Percentiles rank a stretch among this genome's conserved stretches.
phyloP scores from a whole-genome alignment of 1,140 invertebrate genomes.

The Teleopsis dalmanni region DNA sequence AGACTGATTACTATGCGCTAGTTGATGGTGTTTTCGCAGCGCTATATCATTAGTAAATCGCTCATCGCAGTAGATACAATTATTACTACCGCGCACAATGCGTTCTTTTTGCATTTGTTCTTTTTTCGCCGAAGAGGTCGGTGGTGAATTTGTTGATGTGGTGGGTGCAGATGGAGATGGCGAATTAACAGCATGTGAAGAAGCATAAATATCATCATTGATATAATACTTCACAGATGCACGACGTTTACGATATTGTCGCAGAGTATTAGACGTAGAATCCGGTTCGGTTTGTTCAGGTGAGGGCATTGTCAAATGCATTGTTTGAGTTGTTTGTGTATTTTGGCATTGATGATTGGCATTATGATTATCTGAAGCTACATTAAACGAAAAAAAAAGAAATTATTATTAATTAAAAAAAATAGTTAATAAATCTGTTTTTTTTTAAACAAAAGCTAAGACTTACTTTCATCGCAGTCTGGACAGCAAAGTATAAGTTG shows the following conservation, averaged over 20 bases:
- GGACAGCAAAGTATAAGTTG: slow-evolving; percentile 33
- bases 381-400: slow-evolving; percentile 9
- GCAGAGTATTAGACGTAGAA: slow-evolving; percentile 30
- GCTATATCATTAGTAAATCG: slow-evolving; percentile 33
- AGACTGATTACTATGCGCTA: slow-evolving; percentile 30
- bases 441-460: no score
- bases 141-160: slow-evolving; percentile 1
- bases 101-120: slow-evolving; percentile 7
- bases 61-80: slow-evolving; percentile 32
- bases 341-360: neutral
- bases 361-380: slow-evolving; percentile 19
- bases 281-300: slow-evolving; percentile 40
- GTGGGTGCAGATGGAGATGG: neutral
- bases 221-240: slow-evolving; percentile 6
- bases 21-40: slow-evolving; percentile 33
- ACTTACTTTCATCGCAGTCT: slow-evolving; percentile 39
- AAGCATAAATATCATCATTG: no score
- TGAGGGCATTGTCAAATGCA: slow-evolving; percentile 29
- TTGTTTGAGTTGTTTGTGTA: no score
- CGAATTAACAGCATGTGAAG: neutral
- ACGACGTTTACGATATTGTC: slow-evolving; percentile 32
- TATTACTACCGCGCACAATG: slow-evolving; percentile 20
- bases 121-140: slow-evolving; percentile 12
- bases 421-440: slow-evolving; percentile 4
- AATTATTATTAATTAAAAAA: slow-evolving; percentile 4